These are phyloP conservation scores for Aphrophora alni DNA, from an alignment of 2,888 invertebrate genomes.

Conservation along the genomic window DNA sequence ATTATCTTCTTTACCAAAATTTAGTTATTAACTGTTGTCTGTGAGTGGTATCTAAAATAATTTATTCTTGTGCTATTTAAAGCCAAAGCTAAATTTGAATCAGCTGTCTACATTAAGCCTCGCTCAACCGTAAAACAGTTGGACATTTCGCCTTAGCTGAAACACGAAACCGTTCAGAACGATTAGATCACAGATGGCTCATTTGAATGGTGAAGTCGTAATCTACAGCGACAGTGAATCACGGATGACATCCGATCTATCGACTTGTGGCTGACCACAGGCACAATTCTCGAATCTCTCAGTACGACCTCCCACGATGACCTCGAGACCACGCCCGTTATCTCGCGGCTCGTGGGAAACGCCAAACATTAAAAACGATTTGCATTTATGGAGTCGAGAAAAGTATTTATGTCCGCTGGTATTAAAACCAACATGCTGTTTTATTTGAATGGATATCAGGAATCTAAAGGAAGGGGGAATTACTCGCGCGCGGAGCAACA, in stretches of 20 bases:
- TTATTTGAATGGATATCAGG: too few relatives aligned
- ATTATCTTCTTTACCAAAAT: too few relatives aligned
- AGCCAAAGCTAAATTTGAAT: too few relatives aligned
- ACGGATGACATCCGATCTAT: neutral
- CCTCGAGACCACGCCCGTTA: neutral
- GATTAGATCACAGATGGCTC: neutral
- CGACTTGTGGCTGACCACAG: neutral
- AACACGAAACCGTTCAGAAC: neutral
- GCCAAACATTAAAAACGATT: neutral
- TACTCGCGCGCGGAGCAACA: too few relatives aligned
- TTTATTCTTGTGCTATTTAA: too few relatives aligned
- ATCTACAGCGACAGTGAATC: conserved; percentile 6
- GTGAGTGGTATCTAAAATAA: too few relatives aligned
- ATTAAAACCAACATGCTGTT: too few relatives aligned
- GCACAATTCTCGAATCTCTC: neutral
- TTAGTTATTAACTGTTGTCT: too few relatives aligned
- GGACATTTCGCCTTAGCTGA: neutral
- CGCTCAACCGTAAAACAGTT: too few relatives aligned
- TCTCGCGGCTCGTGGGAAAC: neutral
- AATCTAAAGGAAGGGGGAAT: too few relatives aligned
- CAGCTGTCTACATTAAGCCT: too few relatives aligned
- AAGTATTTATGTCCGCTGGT: too few relatives aligned
- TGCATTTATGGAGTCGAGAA: neutral
- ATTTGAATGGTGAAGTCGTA: neutral
- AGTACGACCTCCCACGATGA: neutral